phyloP scores from a whole-genome alignment of 2,888 invertebrate species.

The Lordiphosa andalusiaca region DNA sequence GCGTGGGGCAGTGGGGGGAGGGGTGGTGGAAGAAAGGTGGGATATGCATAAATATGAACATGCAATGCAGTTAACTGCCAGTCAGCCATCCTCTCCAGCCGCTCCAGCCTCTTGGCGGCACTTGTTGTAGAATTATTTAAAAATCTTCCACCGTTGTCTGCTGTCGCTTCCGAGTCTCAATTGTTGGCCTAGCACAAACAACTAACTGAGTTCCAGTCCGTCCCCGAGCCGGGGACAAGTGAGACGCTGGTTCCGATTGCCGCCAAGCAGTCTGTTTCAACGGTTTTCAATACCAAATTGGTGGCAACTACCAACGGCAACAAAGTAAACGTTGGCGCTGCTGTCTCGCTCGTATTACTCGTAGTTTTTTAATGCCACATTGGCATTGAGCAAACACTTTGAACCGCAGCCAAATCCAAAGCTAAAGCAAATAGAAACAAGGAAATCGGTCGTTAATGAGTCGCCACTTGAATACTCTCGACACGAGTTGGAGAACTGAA shows the following conservation, averaged over 20 bases:
- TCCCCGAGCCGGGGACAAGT: slow-evolving; percentile 13
- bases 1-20: no score
- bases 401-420: slow-evolving; percentile 30
- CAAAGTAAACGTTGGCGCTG: slow-evolving; percentile 39
- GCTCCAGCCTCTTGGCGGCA: slow-evolving; percentile 19
- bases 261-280: slow-evolving; percentile 56
- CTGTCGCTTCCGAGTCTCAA: slow-evolving; percentile 49
- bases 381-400: slow-evolving; percentile 67
- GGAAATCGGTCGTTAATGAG: slow-evolving; percentile 6
- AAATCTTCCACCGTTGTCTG: slow-evolving; percentile 35
- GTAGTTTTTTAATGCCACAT: slow-evolving; percentile 69
- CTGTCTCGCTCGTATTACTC: slow-evolving; percentile 45
- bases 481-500: no score
- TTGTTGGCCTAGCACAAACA: slow-evolving; percentile 58
- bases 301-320: slow-evolving; percentile 54
- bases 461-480: slow-evolving; percentile 21
- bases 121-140: slow-evolving; percentile 42
- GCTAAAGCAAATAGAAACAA: slow-evolving; percentile 9
- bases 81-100: slow-evolving; percentile 10
- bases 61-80: slow-evolving; percentile 30
- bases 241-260: slow-evolving; percentile 21
- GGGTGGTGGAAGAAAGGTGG: not conserved
- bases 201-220: slow-evolving; percentile 29
- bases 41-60: slow-evolving; percentile 24
- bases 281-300: slow-evolving; percentile 66